A percentile compares a stretch with the other conserved stretches of the same genome.
Evolutionary conservation across 2,113 vertebrate species (phyloP).

Genomic region (Pterocles orientalis): DNA sequence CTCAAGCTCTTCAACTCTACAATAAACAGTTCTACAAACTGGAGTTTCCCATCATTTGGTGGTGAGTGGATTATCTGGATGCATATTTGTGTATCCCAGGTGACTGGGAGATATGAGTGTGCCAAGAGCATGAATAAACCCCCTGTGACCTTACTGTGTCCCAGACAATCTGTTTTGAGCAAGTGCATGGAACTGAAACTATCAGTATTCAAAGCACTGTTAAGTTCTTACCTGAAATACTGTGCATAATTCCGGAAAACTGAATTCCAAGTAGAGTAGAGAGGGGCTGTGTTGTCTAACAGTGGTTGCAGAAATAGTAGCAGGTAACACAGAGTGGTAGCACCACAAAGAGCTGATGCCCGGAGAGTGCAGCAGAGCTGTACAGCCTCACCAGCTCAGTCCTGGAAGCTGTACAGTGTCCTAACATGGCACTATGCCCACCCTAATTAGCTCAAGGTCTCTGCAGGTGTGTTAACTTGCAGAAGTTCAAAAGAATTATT

Average conservation of each 20-base stretch:
- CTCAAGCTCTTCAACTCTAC: background rate
- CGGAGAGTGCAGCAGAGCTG: background rate
- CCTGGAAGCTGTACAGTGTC: background rate
- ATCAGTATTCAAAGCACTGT: background rate
- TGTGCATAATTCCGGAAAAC: background rate
- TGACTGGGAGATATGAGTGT: background rate
- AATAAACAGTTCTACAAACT: background rate
- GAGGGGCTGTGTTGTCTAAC: background rate
- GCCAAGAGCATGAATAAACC: background rate
- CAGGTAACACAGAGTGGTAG: background rate
- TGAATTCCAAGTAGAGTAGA: background rate
- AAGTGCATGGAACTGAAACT: background rate
- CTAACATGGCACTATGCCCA: rapidly evolving
- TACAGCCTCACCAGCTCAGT: background rate
- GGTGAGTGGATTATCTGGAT: background rate
- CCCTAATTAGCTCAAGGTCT: background rate
- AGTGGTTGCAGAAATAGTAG: background rate
- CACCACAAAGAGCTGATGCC: background rate
- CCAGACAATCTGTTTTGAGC: background rate
- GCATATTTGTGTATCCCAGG: background rate
- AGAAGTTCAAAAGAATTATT: background rate
- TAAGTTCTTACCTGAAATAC: background rate
- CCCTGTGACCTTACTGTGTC: rapidly evolving
- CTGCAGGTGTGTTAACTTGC: background rate
- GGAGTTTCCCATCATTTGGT: background rate